These are phyloP conservation scores for Phrynosoma blainvillii DNA, from an alignment of 2,113 vertebrate species.

Conservation along the genomic window DNA sequence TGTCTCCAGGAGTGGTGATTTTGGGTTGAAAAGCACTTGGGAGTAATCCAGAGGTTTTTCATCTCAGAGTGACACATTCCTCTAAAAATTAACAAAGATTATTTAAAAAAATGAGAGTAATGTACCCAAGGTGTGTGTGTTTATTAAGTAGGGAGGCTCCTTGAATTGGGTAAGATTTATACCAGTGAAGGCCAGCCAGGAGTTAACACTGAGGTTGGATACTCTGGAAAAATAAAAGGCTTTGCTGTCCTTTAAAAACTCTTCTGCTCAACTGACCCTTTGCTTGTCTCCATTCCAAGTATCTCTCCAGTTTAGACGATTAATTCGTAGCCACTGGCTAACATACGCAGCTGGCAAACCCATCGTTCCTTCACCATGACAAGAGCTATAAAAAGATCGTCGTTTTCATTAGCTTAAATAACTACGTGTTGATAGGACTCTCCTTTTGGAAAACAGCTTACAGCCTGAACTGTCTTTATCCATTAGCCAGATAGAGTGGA, in stretches of 20 bases:
- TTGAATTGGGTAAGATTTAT: too few species aligned
- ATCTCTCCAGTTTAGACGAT: constrained; percentile 72
- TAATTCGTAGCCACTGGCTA: constrained; percentile 77
- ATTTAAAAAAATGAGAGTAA: too few species aligned
- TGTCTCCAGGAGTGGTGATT: too few species aligned
- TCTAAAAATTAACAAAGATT: too few species aligned
- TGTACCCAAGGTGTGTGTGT: too few species aligned
- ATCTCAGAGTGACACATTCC: too few species aligned
- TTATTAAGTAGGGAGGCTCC: neutral
- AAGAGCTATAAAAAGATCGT: constrained; percentile 75
- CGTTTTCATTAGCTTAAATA: constrained; percentile 79
- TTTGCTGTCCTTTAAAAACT: constrained; percentile 60
- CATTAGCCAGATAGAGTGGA: constrained; percentile 70
- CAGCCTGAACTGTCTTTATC: constrained; percentile 70
- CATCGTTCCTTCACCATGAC: constrained; percentile 70
- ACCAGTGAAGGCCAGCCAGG: too few species aligned
- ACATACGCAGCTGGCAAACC: constrained; percentile 70
- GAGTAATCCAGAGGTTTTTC: too few species aligned
- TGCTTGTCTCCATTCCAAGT: constrained; percentile 71
- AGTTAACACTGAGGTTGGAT: neutral
- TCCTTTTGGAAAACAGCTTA: constrained; percentile 71
- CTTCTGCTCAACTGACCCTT: constrained; percentile 64
- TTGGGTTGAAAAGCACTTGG: too few species aligned
- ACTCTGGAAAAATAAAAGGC: too few species aligned
- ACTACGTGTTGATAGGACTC: constrained; percentile 70